Conservation (phyloP, 1,140 invertebrate genomes). For the Drosophila tropicalis region DNA sequence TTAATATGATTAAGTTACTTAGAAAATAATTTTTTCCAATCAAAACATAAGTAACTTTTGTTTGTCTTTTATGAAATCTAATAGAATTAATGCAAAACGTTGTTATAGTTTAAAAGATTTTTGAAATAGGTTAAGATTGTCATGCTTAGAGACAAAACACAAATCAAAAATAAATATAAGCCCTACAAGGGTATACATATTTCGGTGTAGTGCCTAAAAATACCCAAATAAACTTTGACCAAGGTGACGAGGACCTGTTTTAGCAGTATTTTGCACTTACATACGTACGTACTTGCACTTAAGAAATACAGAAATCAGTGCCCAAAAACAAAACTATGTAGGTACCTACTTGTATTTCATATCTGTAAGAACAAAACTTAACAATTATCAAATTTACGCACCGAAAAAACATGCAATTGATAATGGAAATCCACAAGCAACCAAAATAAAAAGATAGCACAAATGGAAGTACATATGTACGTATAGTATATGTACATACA, state of each 20-base stretch:
- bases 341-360: conserved; percentile 6
- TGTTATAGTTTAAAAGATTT: too few relatives aligned
- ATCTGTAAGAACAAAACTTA: conserved; percentile 9
- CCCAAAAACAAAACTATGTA: conserved; percentile 6
- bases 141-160: too few relatives aligned
- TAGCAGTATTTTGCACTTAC: not conserved
- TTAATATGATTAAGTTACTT: too few relatives aligned
- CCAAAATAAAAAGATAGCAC: not conserved
- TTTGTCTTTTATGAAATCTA: too few relatives aligned
- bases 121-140: too few relatives aligned
- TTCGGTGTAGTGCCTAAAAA: not conserved
- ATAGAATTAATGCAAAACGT: too few relatives aligned
- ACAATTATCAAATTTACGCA: conserved; percentile 9
- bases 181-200: not conserved
- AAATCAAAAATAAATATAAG: too few relatives aligned
- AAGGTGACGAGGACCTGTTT: not conserved
- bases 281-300: not conserved
- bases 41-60: too few relatives aligned
- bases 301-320: not conserved
- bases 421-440: conserved; percentile 3
- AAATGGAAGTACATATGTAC: conserved; percentile 1
- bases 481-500: too few relatives aligned
- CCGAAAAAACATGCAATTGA: conserved; percentile 11
- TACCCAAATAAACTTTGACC: not conserved
- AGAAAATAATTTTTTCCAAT: too few relatives aligned